Base-by-base conservation (phyloP, 2,113 vertebrate genomes). In the Macquaria australasica region DNA sequence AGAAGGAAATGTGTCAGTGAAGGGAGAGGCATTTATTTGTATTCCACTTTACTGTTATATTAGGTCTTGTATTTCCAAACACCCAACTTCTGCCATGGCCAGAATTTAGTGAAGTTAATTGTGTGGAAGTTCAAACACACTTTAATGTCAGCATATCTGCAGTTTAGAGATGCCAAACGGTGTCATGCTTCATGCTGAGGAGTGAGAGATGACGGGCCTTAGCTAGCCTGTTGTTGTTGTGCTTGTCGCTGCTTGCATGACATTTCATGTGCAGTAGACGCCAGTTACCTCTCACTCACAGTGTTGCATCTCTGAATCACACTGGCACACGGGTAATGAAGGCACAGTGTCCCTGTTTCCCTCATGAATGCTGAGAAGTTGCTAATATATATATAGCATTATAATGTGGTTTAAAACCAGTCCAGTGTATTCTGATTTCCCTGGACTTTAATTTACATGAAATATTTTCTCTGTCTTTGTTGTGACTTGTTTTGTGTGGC, bases 271-370 rank as follows among this genome's bases (percentile, higher is more conserved):
- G 79, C 79, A 72, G 78, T n/a, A 31, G 56, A 67, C 8, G 56
- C 89, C 84, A 90, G 86, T 93, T 91, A 87, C 79, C 53, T 81
- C 85, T 85, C 79, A 58, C 68, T 79, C 53, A 23, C 55, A 25
- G 66, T 45, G 60, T 56, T 59, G 58, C 23, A 50, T 82, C 58
- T 75, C 83, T 48, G 78, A 68, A 75, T 85, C 81, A 88, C 28
- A 45, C 51, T 15, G 74, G 16, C 28, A 34, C 28, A 31, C 10
- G 2, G 70, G 15, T 73, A 69, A 50, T 55, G 53, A 63, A 59
- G 62, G 53, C 51, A 87, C 71, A 70, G 51, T 56, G 58, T 79
- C 75, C 76, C 21, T 1, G 23, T 64, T 62, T 67, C 68, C 23
- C 41, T n/a, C 15, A 11, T 23, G 48, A 69, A 78, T 31, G 23